These are phyloP conservation scores for Parotia lawesii DNA, from an alignment of 2,113 vertebrate species.

Conservation along the genomic window DNA sequence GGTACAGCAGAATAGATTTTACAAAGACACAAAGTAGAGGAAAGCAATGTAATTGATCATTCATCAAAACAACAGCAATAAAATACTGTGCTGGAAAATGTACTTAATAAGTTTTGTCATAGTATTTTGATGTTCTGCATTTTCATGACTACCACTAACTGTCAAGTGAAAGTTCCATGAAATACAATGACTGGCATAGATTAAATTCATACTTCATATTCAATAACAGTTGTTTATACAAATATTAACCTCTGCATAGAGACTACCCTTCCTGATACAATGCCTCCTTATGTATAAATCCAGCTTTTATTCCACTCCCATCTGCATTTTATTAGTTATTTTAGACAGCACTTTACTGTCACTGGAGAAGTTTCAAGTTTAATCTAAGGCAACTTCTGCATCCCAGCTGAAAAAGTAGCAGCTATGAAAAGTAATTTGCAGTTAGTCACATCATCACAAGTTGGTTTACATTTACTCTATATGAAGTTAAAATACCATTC, in stretches of 20 bases:
- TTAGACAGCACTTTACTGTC: constrained; percentile 11
- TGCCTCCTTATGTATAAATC: neutral
- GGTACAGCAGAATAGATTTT: neutral
- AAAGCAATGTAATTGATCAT: neutral
- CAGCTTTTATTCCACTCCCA: neutral
- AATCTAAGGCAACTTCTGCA: constrained; percentile 18
- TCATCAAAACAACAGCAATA: neutral
- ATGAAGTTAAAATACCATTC: neutral
- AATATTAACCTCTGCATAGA: neutral
- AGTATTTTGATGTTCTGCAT: neutral
- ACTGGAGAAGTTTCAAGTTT: constrained; percentile 32
- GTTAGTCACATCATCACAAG: constrained; percentile 16
- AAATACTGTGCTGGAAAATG: neutral
- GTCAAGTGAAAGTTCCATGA: neutral
- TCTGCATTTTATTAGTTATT: constrained; percentile 30
- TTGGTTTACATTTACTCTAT: constrained; percentile 26
- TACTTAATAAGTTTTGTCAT: neutral
- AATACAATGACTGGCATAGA: neutral
- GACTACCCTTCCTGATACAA: neutral
- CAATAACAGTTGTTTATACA: neutral
- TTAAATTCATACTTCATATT: neutral
- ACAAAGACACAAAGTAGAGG: neutral
- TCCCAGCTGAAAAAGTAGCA: constrained; percentile 25
- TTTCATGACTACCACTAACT: neutral
- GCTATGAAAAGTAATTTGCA: constrained; percentile 28